A percentile compares a stretch with the other conserved stretches of the same genome.
These are phyloP conservation scores for Collichthys lucidus DNA, from an alignment of 2,113 vertebrate genomes.

Conservation along the genomic window DNA sequence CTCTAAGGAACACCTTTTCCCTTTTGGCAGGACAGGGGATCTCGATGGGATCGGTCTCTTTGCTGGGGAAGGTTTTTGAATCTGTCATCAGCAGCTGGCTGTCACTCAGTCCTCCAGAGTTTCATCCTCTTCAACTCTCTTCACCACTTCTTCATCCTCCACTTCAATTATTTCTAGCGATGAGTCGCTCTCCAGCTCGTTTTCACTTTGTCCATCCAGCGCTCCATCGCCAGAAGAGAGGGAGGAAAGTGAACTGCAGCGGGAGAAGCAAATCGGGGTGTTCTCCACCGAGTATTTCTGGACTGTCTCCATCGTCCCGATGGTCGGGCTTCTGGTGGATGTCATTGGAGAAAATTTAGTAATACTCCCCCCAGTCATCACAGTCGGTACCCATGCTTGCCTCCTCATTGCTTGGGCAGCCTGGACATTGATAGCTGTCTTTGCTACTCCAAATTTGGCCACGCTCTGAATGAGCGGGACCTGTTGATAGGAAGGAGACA, in stretches of 20 bases:
- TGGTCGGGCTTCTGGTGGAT: constrained; percentile 72
- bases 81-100: constrained; percentile 83
- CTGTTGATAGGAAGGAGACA: constrained; percentile 94
- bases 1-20: constrained; percentile 84
- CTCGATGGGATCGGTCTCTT: constrained; percentile 82
- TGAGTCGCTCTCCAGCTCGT: constrained; percentile 88
- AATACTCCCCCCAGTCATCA: constrained; percentile 79
- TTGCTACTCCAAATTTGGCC: constrained; percentile 78
- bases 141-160: constrained; percentile 83
- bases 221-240: constrained; percentile 92
- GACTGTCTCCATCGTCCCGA: constrained; percentile 85
- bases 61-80: constrained; percentile 79
- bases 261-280: constrained; percentile 93
- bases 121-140: constrained; percentile 79
- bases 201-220: constrained; percentile 88
- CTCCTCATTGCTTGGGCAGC: constrained; percentile 85
- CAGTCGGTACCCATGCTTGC: constrained; percentile 87
- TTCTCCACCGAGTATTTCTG: constrained; percentile 93
- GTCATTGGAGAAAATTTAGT: constrained; percentile 87
- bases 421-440: constrained; percentile 80
- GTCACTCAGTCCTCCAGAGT: constrained; percentile 83
- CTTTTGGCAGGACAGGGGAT: constrained; percentile 83
- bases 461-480: constrained; percentile 88
- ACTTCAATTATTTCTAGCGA: constrained; percentile 95
- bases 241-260: constrained; percentile 95